Evolutionary conservation across 2,113 vertebrate species (phyloP).

Genomic region (Ia io): DNA sequence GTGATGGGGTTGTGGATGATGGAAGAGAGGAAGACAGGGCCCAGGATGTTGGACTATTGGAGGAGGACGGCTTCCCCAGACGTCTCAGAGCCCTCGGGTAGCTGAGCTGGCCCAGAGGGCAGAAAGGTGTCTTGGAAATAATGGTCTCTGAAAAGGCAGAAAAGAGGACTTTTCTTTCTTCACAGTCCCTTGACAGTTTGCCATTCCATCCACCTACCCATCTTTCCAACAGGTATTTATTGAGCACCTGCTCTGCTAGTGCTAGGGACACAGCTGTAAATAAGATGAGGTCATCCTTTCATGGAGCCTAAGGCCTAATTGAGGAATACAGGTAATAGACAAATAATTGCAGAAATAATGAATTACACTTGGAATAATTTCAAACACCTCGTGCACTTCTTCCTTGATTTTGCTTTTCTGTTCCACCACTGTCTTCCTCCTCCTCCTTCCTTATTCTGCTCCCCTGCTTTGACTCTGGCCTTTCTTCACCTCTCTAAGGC

Average conservation of each 20-base stretch:
- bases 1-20: not conserved
- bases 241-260: not conserved
- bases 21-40: not conserved
- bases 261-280: not conserved
- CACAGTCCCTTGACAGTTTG: not conserved
- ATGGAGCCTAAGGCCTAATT: not conserved
- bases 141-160: not conserved
- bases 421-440: not conserved
- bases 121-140: not conserved
- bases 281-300: not conserved
- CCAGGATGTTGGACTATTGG: not conserved
- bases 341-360: not conserved
- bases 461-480: not conserved
- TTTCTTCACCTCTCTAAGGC: not conserved
- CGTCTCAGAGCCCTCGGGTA: accelerated
- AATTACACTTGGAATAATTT: not conserved
- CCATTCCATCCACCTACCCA: not conserved
- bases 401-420: not conserved
- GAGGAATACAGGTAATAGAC: not conserved
- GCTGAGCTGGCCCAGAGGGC: not conserved
- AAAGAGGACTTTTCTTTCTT: not conserved
- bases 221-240: not conserved
- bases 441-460: not conserved
- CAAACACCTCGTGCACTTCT: accelerated
- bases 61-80: no score